phyloP scores from a whole-genome alignment of 1,140 invertebrate genomes.

The Nasonia longicornis region DNA sequence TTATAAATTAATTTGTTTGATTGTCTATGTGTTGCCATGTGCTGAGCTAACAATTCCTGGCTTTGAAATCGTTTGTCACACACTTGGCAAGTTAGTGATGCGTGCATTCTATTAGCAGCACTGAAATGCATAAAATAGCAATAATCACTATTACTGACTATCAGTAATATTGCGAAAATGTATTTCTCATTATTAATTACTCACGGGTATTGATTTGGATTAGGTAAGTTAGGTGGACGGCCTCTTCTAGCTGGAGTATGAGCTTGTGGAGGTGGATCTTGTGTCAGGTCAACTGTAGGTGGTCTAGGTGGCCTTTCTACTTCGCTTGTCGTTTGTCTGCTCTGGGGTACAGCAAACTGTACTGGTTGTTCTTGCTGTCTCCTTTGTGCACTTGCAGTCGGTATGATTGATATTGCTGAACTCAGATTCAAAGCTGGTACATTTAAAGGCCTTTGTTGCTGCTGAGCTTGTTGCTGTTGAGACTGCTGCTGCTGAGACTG shows the following conservation, averaged over 20 bases:
- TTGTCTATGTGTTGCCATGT: constrained; percentile 67
- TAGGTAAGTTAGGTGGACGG: constrained; percentile 55
- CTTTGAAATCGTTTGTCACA: constrained; percentile 71
- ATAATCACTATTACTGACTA: not conserved
- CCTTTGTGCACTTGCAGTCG: constrained; percentile 66
- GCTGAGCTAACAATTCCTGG: constrained; percentile 68
- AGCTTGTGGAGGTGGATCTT: constrained; percentile 62
- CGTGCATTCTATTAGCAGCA: constrained; percentile 35
- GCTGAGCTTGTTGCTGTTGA: constrained; percentile 47
- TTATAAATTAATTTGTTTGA: constrained; percentile 68
- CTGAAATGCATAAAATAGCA: constrained; percentile 11
- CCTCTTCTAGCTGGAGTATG: constrained; percentile 58
- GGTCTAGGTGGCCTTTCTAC: constrained; percentile 70
- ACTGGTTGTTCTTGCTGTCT: constrained; percentile 63
- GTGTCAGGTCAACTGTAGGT: constrained; percentile 72
- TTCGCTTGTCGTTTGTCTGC: constrained; percentile 57
- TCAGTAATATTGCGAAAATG: not conserved
- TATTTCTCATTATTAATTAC: constrained; percentile 49
- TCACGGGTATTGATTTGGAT: not conserved
- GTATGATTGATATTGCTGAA: constrained; percentile 79
- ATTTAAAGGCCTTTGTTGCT: constrained; percentile 55
- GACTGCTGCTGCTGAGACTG: constrained; percentile 51
- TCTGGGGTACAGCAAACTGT: constrained; percentile 68
- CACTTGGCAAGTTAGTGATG: constrained; percentile 66
- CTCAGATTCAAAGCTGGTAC: constrained; percentile 75